Evolutionary conservation across 1,140 invertebrate species (phyloP), one percentile per base, ranked within the genome.

Genomic region (Meloidogyne chitwoodi): DNA sequence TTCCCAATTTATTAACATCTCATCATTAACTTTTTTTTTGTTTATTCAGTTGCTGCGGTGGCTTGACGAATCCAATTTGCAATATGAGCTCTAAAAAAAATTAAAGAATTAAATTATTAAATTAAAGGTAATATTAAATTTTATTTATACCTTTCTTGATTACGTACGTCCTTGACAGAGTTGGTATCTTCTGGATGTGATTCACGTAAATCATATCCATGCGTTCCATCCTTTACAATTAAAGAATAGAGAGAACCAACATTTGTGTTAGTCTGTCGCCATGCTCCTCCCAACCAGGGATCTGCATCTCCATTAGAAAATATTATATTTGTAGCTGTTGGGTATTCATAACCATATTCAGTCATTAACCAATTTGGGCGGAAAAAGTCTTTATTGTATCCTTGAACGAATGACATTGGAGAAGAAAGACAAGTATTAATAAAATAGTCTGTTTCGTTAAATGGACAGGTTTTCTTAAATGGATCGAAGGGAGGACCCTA

Each of bases 301-400:
- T 98, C 95, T 62, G 94, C 84, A 14, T 93, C 87, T 14, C 94
- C 94, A 88, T 96, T 96, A 81, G 93, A 95, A 88, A 74, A 88
- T 14, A 85, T 79, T 65, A 86, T 86, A 70, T 86, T 87, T 11
- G 77, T 63, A 94, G 92, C 78, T 94, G 94, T 86, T 94, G 95
- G 22, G 91, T 92, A 11, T 91, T 91, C 0, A 93, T 89, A 82
- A 5, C 94, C 94, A 88, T 94, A 98, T 70, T 92, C 90, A 3
- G 91, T 88, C 66, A 91, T 89, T 0, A 92, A 91, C 84, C 92
- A 91, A 70, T 92, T 83, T 16, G 90, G 88, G 10, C 91, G 88
- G 0, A 93, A 92, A 26, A 88, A 89, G 0, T 48, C 12, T 22
- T 14, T 29, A 56, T 31, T 29, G 48, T 29, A 72, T n/a, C 27